These are phyloP conservation scores for Tragelaphus eurycerus DNA, from an alignment of 2,797 vertebrate genomes.

Conservation along the genomic window DNA sequence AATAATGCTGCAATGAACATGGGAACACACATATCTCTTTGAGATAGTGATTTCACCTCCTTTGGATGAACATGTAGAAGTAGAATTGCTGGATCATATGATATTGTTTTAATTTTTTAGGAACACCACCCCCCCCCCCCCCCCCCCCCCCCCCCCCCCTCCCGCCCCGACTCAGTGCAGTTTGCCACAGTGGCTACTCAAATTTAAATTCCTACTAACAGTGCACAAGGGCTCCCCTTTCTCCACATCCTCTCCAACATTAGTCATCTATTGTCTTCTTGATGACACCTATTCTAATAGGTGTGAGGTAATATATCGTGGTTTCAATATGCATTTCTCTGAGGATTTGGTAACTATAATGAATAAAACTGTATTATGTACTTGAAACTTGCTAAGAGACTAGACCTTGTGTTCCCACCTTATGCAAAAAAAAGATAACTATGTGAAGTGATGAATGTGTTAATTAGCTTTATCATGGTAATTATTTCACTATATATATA, in stretches of 20 bases:
- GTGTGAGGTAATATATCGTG: background rate
- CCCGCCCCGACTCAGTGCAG: too few species aligned
- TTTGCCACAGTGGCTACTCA: background rate
- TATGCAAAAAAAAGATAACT: background rate
- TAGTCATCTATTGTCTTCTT: background rate
- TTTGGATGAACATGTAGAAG: background rate
- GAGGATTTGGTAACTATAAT: background rate
- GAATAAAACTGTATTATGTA: background rate
- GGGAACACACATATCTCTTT: background rate
- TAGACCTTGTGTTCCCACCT: background rate
- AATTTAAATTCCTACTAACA: background rate
- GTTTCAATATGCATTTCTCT: slow-evolving; percentile 2
- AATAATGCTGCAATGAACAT: background rate
- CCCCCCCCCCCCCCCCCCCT: too few species aligned
- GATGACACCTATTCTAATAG: background rate
- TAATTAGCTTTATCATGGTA: background rate
- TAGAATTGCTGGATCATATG: background rate
- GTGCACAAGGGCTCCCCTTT: background rate
- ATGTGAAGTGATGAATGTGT: background rate
- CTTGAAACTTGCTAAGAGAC: background rate
- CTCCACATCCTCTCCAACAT: background rate
- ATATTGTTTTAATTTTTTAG: background rate
- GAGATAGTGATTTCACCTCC: background rate
- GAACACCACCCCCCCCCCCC: background rate
- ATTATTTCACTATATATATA: background rate